Evolutionary conservation across 2,113 vertebrate genomes (phyloP).

Genomic region (Dinomys branickii): DNA sequence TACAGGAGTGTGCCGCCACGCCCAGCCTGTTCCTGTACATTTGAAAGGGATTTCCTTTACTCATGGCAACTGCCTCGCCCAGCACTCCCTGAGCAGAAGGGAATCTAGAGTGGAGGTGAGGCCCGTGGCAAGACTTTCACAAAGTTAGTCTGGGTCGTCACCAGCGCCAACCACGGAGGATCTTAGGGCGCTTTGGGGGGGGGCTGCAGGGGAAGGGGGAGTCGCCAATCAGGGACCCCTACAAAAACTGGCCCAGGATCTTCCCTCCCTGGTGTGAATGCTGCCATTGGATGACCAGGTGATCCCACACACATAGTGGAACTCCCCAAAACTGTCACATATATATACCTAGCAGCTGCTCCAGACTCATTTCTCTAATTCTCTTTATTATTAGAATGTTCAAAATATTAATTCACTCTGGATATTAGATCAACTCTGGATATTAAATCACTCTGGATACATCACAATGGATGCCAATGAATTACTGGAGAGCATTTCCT

Average conservation of each 20-base stretch:
- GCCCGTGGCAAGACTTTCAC: neutral
- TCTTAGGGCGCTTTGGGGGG: neutral
- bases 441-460: constrained; percentile 80
- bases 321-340: neutral
- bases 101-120: neutral
- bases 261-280: neutral
- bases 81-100: neutral
- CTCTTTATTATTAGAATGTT: constrained; percentile 68
- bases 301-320: neutral
- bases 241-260: neutral
- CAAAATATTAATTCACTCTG: constrained; percentile 78
- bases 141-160: neutral
- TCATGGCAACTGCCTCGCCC: neutral
- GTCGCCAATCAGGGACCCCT: neutral
- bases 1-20: no score
- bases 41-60: neutral
- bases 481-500: constrained; percentile 74
- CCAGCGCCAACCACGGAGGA: neutral
- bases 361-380: constrained; percentile 61
- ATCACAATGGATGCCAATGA: constrained; percentile 80
- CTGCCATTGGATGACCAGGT: neutral
- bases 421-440: constrained; percentile 81
- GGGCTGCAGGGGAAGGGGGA: fast-evolving
- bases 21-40: neutral
- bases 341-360: neutral